A percentile compares a stretch with the other conserved stretches of the same genome.
phyloP scores from a whole-genome alignment of 2,888 invertebrate genomes.

The Himalopsyche anomala region DNA sequence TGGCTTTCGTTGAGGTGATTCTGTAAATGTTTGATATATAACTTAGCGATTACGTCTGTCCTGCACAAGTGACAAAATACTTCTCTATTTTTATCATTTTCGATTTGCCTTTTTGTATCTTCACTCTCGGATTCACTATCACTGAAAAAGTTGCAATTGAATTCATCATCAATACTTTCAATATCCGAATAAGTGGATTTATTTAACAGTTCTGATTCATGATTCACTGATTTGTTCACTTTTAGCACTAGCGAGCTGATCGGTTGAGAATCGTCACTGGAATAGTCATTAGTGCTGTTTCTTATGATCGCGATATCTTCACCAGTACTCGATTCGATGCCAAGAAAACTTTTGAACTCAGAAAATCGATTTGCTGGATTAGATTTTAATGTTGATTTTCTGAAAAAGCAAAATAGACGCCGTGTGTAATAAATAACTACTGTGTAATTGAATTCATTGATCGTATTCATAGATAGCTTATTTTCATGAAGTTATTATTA shows the following conservation, averaged over 20 bases:
- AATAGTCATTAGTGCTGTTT: neutral
- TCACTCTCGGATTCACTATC: neutral
- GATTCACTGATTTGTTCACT: neutral
- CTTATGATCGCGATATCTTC: neutral
- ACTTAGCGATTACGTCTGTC: neutral
- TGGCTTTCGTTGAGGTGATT: conserved; percentile 11
- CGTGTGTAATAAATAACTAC: no score
- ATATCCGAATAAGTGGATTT: neutral
- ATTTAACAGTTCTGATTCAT: neutral
- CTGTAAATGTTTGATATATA: neutral
- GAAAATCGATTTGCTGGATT: conserved; percentile 15
- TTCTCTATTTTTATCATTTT: neutral
- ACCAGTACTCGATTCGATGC: neutral
- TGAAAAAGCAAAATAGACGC: conserved; percentile 14
- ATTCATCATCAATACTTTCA: neutral
- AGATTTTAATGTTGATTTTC: conserved; percentile 9
- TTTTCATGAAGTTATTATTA: no score
- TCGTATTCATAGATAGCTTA: no score
- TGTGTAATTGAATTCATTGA: no score
- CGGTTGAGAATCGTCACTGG: conserved; percentile 34
- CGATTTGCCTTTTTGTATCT: neutral
- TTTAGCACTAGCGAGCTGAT: neutral
- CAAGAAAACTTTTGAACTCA: no score
- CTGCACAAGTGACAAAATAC: conserved; percentile 3
- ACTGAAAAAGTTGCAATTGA: neutral